phyloP scores from a whole-genome alignment of 2,113 vertebrate genomes.

The Upupa epops region DNA sequence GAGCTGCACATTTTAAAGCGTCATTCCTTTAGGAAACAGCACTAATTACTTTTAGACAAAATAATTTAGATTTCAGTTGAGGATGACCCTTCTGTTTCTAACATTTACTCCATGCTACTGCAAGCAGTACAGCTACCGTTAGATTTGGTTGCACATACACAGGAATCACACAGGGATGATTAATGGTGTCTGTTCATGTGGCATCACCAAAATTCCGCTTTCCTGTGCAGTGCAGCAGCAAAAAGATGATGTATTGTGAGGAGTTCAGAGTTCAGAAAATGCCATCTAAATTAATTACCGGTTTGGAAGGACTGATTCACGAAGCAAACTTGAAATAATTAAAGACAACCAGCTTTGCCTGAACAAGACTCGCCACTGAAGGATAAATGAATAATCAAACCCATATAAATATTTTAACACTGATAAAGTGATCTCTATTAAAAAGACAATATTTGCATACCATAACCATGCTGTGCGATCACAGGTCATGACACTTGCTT shows the following conservation, averaged over 20 bases:
- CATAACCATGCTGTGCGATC: not conserved
- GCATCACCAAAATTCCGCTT: conserved; percentile 44
- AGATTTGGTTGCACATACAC: not conserved
- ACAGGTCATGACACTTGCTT: not conserved
- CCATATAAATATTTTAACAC: not conserved
- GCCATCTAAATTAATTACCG: conserved; percentile 75
- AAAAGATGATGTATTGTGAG: conserved; percentile 40
- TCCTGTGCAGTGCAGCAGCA: conserved; percentile 28
- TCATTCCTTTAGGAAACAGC: not conserved
- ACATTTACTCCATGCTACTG: not conserved
- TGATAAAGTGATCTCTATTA: not conserved
- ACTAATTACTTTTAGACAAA: not conserved
- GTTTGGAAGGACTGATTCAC: conserved; percentile 68
- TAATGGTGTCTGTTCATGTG: not conserved
- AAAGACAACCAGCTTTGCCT: conserved; percentile 61
- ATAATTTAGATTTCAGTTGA: not conserved
- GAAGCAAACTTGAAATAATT: conserved; percentile 65
- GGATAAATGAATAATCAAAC: not conserved
- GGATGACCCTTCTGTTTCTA: not conserved
- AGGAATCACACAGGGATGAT: not conserved
- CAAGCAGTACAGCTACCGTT: not conserved
- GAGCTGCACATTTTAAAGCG: not conserved
- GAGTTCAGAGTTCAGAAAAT: conserved; percentile 68
- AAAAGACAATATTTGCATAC: not conserved
- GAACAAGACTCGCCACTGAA: conserved; percentile 49